Percentiles rank a stretch among this genome's conserved stretches.
Evolutionary conservation across 2,888 invertebrate species (phyloP).

Genomic region (Dendrolimus pini): DNA sequence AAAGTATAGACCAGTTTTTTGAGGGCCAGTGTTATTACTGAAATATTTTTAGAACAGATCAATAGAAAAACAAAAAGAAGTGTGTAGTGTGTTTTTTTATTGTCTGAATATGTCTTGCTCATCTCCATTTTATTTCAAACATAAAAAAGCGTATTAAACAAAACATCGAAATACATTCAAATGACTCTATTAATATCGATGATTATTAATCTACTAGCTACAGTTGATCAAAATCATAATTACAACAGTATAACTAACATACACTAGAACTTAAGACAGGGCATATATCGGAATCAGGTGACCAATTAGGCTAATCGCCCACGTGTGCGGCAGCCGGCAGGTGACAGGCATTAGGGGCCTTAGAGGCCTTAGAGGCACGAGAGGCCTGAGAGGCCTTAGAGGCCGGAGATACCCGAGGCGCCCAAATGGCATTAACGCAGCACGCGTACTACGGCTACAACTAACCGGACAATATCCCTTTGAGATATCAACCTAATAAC

Average conservation of each 20-base stretch:
- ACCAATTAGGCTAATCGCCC: constrained; percentile 33
- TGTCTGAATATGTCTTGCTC: too few relatives aligned
- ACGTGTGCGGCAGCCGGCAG: constrained; percentile 22
- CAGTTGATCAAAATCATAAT: constrained; percentile 5
- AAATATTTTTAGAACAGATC: too few relatives aligned
- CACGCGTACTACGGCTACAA: neutral
- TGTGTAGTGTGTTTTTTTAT: too few relatives aligned
- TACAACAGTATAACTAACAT: constrained; percentile 2
- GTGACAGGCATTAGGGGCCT: neutral
- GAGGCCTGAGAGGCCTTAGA: neutral
- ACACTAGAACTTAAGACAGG: constrained; percentile 2
- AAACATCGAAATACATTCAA: too few relatives aligned
- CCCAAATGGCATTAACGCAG: neutral
- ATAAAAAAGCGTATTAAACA: too few relatives aligned
- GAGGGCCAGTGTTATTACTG: too few relatives aligned
- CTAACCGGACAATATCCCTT: neutral
- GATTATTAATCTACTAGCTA: neutral
- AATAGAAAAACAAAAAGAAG: too few relatives aligned
- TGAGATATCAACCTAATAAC: neutral
- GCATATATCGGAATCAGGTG: neutral
- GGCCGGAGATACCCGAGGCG: neutral
- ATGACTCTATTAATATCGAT: too few relatives aligned
- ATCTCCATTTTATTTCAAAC: too few relatives aligned
- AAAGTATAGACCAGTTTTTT: too few relatives aligned
- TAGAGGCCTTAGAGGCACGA: neutral